phyloP scores from a whole-genome alignment of 2,888 invertebrate species.

The Tipula vernalis region DNA sequence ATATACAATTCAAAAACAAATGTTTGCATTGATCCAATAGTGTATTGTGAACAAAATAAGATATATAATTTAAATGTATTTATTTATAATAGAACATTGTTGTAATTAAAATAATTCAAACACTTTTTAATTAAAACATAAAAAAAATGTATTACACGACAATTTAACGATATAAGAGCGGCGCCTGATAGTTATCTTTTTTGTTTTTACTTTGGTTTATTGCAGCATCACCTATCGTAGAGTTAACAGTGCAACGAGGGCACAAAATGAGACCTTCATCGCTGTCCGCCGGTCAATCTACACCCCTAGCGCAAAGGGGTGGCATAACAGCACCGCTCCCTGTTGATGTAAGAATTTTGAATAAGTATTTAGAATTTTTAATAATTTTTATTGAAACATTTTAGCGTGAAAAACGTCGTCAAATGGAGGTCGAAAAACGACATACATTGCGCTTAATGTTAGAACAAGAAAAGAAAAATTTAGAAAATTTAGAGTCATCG shows the following conservation, averaged over 20 bases:
- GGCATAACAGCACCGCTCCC: slow-evolving; percentile 77
- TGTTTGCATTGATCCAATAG: neutral
- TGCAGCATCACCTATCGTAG: slow-evolving; percentile 53
- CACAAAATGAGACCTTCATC: slow-evolving; percentile 38
- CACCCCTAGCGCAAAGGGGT: slow-evolving; percentile 38
- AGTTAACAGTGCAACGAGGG: slow-evolving; percentile 54
- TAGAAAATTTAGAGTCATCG: slow-evolving; percentile 54
- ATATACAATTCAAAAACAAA: neutral
- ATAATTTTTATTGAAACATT: slow-evolving; percentile 22
- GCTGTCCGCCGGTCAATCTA: slow-evolving; percentile 40
- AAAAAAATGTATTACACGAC: neutral
- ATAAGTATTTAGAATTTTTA: neutral
- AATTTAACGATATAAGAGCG: neutral
- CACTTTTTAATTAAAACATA: neutral
- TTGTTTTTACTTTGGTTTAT: slow-evolving; percentile 19
- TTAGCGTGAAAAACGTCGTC: slow-evolving; percentile 73
- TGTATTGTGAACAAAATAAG: neutral
- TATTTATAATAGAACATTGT: neutral
- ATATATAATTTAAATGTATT: neutral
- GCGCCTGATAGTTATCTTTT: neutral
- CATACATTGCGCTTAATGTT: slow-evolving; percentile 82
- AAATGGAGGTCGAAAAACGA: slow-evolving; percentile 70
- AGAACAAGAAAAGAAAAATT: slow-evolving; percentile 72
- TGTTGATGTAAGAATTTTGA: slow-evolving; percentile 63
- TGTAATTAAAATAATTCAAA: neutral